Evolutionary conservation across 2,888 invertebrate genomes (phyloP), one percentile per base, ranked within the genome.

Genomic region (Dorcus hopei): DNA sequence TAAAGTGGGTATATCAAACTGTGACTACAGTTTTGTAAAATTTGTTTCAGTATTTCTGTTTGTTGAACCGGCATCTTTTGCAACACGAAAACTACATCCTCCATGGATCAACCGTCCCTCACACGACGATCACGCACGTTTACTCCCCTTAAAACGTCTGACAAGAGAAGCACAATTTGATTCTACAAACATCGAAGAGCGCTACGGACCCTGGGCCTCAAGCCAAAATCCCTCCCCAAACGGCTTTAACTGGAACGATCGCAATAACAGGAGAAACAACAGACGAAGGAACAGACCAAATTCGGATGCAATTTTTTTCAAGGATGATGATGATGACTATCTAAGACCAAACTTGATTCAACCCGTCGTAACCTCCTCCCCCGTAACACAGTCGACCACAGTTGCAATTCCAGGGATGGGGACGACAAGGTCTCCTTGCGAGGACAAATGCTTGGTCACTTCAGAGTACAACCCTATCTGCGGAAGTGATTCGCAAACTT

Each of bases 391-490:
- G 16, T 42, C 49, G 19, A 51, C 58, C 1, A 66, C 69, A 19
- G 58, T 66, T 9, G 66, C 65, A 6, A 50, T 72, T 42, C 74
- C 74, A 3, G 73, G 73, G 38, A 71, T 69, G 70, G 72, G 66
- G n/a, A 74, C 74, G 1, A 67, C 70, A n/a, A 62, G 65, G 54
- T 62, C 69, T 3, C 61, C 70, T 1, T 76, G 76, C 54, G 73
- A 74, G 63, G 62, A 71, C 52, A 47, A 56, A 8, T 76, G 76
- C 56, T 62, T 54, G 49, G 70, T 70, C 16, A 76, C 76, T 3
- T 59, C 61, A 9, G 69, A 76, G 45, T 76, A 74, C 53, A 72
- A 76, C 62, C 76, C 76, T 33, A 68, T 75, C 42, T 76, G 76
- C 64, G 76, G 74, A 4, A 69, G 68, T 40, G 70, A 76, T 56